Base-by-base conservation (phyloP, 2,888 invertebrate genomes). In the Archaeoteleia sp. region DNA sequence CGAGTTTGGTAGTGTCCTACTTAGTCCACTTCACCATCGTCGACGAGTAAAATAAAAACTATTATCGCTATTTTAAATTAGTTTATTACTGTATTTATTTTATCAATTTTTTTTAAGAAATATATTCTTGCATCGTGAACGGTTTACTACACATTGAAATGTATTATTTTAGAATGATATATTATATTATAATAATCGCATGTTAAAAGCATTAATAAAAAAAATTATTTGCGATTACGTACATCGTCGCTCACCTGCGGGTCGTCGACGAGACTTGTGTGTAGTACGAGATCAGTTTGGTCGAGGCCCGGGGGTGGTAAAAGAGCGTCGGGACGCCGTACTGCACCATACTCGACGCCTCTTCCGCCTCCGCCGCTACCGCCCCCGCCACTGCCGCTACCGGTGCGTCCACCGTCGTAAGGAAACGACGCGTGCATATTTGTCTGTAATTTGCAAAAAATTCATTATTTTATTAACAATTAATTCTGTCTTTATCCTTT, bases 361-460 rank as follows among this genome's bases (percentile, higher is more conserved):
- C 80, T 71, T 65, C 79, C 80, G 13, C 79, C 79, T 0, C 81
- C 77, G 13, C 79, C 77, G 13, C 82, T 78, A n/a, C 84, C 77
- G 14, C 83, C 83, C 7, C 84, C 82, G 3, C 87, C 86, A 43
- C 83, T 81, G 0, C 83, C 83, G 34, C 82, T 81, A 46, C 86
- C 81, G 54, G 84, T 84, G 42, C 86, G 82, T 54, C 86, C 83
- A 66, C 85, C 82, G 74, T 87, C 87, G 76, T 87, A 87, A 10
- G 87, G 86, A 79, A 87, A 87, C 60, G 87, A 86, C 61, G 86
- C 85, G 79, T 87, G 87, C 87, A 87, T 87, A 72, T 87, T 87
- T 73, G 86, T 85, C 87, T 87, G 83, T 48, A 84, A 83, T n/a
- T n/a, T n/a, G n/a, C n/a, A n/a, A n/a, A n/a, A n/a, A n/a, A n/a